Evolutionary conservation across 2,888 invertebrate genomes (phyloP), one percentile per base, ranked within the genome.

Genomic region (Mesorhabditis spiculigera): DNA sequence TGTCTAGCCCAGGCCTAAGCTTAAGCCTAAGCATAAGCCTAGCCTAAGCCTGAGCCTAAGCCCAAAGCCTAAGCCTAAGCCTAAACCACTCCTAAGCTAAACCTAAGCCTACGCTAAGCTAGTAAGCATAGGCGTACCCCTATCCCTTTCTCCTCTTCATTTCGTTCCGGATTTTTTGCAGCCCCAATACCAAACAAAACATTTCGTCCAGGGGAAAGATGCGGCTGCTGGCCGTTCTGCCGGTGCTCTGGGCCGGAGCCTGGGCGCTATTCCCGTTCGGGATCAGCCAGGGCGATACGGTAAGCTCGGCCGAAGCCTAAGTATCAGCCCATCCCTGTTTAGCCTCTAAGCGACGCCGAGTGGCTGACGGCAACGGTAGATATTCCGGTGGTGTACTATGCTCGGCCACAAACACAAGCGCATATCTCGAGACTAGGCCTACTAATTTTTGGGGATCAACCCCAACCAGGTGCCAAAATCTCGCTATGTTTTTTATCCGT

Each of bases 391-490:
- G 69, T 75, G 42, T 82, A 74, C 70, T 74, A 81, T 67, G 80
- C 78, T 68, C 73, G 66, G 5, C 63, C 75, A 8, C 71, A 78
- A 42, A 74, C 73, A 58, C 78, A 81, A 10, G 45, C 83, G 16
- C 84, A 70, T 74, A 75, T 84, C 61, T 78, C 81, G 5, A 75
- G 76, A 43, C 76, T 81, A 62, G 84, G 84, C 66, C 78, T 80
- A 58, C 72, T 84, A 43, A 79, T 80, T 45, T 78, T 83, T 65
- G 77, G 76, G 63, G 72, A 76, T 43, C 67, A 65, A 28, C 28
- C 28, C 28, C 8, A 66, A 50, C 8, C 10, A 50, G 8, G 41
- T 13, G 16, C 13, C 6, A 45, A 66, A 41, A 44, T 44, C 50
- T 63, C n/a, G 63, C n/a, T n/a, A 16, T 62, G 63, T 58, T 10